Conservation (phyloP, 2,888 invertebrate species). For the Rhorus exstirpatorius region DNA sequence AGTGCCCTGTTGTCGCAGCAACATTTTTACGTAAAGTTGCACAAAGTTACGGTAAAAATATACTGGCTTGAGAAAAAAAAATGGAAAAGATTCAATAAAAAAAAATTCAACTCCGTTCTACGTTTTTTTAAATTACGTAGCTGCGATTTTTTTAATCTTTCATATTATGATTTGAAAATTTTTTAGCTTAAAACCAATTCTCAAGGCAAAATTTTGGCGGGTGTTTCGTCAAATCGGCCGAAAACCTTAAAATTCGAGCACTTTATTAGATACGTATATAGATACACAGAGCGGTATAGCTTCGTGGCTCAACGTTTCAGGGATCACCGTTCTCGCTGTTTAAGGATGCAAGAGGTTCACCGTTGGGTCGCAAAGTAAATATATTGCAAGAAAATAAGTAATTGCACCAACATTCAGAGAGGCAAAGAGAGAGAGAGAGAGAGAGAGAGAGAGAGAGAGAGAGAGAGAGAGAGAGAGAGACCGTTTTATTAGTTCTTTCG, state of each 20-base stretch:
- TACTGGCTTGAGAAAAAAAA: too few species aligned
- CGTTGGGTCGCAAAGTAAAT: slow-evolving; percentile 53
- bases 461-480: background rate
- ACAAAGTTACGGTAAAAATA: too few species aligned
- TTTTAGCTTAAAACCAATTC: too few species aligned
- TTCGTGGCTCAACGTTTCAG: slow-evolving; percentile 18
- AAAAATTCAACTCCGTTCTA: too few species aligned
- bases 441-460: background rate
- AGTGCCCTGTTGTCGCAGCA: too few species aligned
- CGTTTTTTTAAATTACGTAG: too few species aligned
- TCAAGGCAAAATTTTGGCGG: too few species aligned
- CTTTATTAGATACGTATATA: background rate
- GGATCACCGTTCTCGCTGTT: slow-evolving; percentile 45
- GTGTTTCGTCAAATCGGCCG: background rate
- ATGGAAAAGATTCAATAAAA: too few species aligned
- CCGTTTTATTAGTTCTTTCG: slow-evolving; percentile 25
- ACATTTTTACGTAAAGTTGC: too few species aligned
- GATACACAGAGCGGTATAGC: background rate
- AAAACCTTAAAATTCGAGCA: too few species aligned
- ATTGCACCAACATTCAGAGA: slow-evolving; percentile 47
- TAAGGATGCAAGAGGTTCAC: slow-evolving; percentile 55
- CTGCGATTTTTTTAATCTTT: too few species aligned
- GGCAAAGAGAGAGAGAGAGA: background rate
- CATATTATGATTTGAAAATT: too few species aligned
- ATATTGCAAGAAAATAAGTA: slow-evolving; percentile 55